These are phyloP conservation scores for Tinea pellionella DNA, from an alignment of 2,888 invertebrate species.

Conservation along the genomic window DNA sequence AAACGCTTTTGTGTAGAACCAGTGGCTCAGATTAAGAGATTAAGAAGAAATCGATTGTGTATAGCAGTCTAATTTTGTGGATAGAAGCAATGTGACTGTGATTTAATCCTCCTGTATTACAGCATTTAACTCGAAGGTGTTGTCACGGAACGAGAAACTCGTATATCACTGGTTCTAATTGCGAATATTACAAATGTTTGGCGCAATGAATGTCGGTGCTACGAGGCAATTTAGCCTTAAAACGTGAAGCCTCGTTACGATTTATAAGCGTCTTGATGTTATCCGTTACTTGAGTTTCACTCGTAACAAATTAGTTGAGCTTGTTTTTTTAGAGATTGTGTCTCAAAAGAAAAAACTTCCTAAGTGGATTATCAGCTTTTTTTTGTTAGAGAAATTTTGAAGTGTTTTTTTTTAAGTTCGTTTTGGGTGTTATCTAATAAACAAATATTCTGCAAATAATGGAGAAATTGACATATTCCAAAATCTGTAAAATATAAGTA, in stretches of 20 bases:
- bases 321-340: neutral
- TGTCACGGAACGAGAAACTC: slow-evolving; percentile 30
- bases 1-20: neutral
- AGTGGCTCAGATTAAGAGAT: neutral
- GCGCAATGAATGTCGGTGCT: slow-evolving; percentile 23
- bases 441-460: too few species aligned
- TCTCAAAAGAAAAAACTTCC: neutral
- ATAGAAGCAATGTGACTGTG: slow-evolving; percentile 19
- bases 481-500: too few species aligned
- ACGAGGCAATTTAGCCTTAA: slow-evolving; percentile 7
- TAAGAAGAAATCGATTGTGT: neutral
- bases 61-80: neutral
- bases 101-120: slow-evolving; percentile 36
- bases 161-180: slow-evolving; percentile 38
- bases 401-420: too few species aligned
- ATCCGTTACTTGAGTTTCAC: neutral
- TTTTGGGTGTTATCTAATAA: too few species aligned
- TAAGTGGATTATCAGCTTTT: neutral
- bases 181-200: slow-evolving; percentile 33
- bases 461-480: too few species aligned
- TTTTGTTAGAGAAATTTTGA: neutral
- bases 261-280: slow-evolving; percentile 8
- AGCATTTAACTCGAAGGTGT: slow-evolving; percentile 21
- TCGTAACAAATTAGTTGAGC: neutral
- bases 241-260: slow-evolving; percentile 8